Percentiles rank a stretch among this genome's conserved stretches.
These are phyloP conservation scores for Pithys albifrons DNA, from an alignment of 2,113 vertebrate species.

Conservation along the genomic window DNA sequence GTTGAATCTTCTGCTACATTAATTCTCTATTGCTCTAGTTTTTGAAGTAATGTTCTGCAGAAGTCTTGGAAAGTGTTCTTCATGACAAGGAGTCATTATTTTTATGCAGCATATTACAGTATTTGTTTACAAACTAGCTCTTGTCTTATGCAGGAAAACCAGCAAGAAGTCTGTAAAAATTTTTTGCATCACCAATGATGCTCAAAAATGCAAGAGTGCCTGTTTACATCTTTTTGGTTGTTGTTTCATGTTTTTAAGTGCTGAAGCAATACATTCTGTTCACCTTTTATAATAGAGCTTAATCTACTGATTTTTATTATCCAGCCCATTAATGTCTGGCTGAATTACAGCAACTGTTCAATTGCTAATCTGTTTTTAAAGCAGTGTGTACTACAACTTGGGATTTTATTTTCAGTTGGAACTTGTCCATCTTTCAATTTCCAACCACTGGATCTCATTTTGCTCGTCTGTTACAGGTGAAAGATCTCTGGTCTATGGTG, in stretches of 20 bases:
- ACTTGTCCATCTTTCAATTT: not conserved
- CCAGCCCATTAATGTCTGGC: not conserved
- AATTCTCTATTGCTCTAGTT: not conserved
- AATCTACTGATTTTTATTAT: not conserved
- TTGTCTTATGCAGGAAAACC: not conserved
- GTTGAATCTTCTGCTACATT: not conserved
- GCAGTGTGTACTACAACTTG: not conserved
- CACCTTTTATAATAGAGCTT: not conserved
- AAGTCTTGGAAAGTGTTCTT: not conserved
- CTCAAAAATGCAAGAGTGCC: not conserved
- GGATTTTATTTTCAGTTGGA: not conserved
- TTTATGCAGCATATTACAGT: not conserved
- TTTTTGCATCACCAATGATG: not conserved
- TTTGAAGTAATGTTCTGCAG: not conserved
- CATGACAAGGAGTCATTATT: not conserved
- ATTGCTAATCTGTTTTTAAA: not conserved
- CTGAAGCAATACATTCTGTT: not conserved
- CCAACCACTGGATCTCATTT: not conserved
- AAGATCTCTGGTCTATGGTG: not conserved
- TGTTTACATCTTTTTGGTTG: not conserved
- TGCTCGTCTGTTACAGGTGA: not conserved
- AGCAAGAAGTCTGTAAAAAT: not conserved
- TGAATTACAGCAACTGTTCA: not conserved
- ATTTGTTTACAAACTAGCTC: not conserved
- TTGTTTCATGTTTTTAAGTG: not conserved